These are phyloP conservation scores for Scrobipalpa atriplicella DNA, from an alignment of 2,888 invertebrate genomes.

Conservation along the genomic window DNA sequence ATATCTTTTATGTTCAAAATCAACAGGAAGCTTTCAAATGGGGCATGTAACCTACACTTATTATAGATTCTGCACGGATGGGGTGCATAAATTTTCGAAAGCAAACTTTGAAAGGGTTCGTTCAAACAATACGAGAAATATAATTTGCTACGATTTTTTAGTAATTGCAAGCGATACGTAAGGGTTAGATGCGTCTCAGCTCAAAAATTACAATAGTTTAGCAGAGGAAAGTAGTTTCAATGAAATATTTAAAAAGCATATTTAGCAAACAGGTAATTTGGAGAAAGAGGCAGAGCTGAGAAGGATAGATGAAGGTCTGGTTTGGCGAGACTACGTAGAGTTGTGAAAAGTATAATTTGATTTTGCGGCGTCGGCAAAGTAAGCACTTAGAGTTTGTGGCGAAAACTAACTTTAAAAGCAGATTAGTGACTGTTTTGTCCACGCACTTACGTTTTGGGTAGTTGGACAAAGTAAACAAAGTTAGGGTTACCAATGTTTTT, in stretches of 20 bases:
- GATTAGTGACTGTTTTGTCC: conserved; percentile 52
- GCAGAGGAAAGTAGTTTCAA: too few species aligned
- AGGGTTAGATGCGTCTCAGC: too few species aligned
- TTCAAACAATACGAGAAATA: conserved; percentile 59
- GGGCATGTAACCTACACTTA: conserved; percentile 83
- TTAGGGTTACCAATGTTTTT: neutral
- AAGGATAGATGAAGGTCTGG: conserved; percentile 38
- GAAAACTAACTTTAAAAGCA: conserved; percentile 53
- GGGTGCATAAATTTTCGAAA: conserved; percentile 79
- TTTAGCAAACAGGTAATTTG: too few species aligned
- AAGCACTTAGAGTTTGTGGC: conserved; percentile 54
- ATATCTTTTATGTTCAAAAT: conserved; percentile 81
- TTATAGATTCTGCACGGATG: conserved; percentile 69
- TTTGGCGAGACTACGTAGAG: conserved; percentile 43
- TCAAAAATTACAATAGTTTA: too few species aligned
- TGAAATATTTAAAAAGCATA: too few species aligned
- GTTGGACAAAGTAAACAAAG: too few species aligned
- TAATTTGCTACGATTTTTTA: conserved; percentile 49
- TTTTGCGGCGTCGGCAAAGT: conserved; percentile 47
- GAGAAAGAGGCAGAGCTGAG: too few species aligned
- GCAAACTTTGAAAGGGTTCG: conserved; percentile 71
- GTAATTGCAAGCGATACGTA: conserved; percentile 55
- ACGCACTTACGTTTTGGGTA: neutral
- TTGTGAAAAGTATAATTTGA: conserved; percentile 63
- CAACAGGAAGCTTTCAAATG: conserved; percentile 82